phyloP scores from a whole-genome alignment of 2,797 vertebrate species.

The Eospalax fontanierii region DNA sequence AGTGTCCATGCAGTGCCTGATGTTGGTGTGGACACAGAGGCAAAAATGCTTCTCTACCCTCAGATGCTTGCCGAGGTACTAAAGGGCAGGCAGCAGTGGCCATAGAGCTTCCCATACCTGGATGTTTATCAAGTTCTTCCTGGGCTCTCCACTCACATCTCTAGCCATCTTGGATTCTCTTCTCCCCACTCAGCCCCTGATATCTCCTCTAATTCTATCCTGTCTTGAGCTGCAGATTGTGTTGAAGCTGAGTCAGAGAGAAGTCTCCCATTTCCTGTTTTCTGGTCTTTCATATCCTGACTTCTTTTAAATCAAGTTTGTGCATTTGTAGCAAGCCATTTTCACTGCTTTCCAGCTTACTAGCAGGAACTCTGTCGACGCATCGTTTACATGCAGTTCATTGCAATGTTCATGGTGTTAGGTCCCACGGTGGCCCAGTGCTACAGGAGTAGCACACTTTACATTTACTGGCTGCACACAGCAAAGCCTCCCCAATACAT shows the following conservation, averaged over 20 bases:
- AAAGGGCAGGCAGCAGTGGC: neutral
- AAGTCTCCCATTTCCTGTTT: neutral
- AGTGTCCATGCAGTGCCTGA: neutral
- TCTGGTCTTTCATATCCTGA: neutral
- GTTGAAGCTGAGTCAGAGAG: neutral
- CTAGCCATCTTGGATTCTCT: neutral
- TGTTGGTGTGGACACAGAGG: neutral
- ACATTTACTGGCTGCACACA: neutral
- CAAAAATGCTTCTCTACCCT: neutral
- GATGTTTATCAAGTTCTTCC: too few relatives aligned
- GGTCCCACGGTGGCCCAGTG: too few relatives aligned
- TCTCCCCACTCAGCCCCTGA: too few relatives aligned
- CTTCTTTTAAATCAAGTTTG: neutral
- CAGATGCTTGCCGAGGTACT: too few relatives aligned
- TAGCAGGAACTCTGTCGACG: neutral
- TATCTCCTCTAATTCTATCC: too few relatives aligned
- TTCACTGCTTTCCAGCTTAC: neutral
- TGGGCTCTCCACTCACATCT: neutral
- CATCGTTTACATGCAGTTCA: too few relatives aligned
- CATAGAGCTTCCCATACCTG: neutral
- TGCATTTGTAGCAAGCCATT: neutral
- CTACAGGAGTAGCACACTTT: neutral
- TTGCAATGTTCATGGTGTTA: too few relatives aligned
- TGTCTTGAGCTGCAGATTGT: neutral
- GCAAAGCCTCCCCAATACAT: neutral